Conservation (phyloP, 92 coral and sea anemone species). For the Umimayanthus kanabou region DNA sequence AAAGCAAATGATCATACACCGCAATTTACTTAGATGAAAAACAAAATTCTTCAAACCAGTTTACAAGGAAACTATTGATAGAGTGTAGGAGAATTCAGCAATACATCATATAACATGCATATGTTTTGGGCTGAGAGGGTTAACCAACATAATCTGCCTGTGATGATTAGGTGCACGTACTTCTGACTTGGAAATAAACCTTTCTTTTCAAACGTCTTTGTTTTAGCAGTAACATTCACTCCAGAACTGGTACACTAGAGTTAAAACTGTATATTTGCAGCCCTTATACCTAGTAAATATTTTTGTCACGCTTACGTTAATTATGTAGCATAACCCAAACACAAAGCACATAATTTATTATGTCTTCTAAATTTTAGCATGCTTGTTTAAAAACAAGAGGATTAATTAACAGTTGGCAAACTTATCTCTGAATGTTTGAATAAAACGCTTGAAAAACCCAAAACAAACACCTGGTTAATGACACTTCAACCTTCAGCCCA, state of each 20-base stretch:
- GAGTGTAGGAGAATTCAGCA: too few species aligned
- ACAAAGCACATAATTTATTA: too few species aligned
- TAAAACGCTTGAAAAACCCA: background rate
- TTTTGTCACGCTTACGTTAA: background rate
- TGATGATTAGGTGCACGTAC: background rate
- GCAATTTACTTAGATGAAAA: too few species aligned
- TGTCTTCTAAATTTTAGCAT: background rate
- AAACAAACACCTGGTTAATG: conserved; percentile 1
- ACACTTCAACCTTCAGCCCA: background rate
- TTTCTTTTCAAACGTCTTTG: too few species aligned
- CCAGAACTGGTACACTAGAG: background rate
- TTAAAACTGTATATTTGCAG: too few species aligned
- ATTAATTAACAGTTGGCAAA: conserved; percentile 4
- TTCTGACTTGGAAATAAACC: too few species aligned
- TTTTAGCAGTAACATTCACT: background rate
- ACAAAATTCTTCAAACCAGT: too few species aligned
- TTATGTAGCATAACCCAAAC: background rate
- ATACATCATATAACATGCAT: too few species aligned
- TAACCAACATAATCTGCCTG: background rate
- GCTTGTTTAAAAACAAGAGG: conserved; percentile 6
- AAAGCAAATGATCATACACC: too few species aligned
- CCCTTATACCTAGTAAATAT: background rate
- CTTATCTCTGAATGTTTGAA: background rate
- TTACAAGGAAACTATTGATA: too few species aligned
- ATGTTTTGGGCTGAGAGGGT: too few species aligned